Conservation (phyloP, 2,797 vertebrate species). For the Chromobotia macracanthus region DNA sequence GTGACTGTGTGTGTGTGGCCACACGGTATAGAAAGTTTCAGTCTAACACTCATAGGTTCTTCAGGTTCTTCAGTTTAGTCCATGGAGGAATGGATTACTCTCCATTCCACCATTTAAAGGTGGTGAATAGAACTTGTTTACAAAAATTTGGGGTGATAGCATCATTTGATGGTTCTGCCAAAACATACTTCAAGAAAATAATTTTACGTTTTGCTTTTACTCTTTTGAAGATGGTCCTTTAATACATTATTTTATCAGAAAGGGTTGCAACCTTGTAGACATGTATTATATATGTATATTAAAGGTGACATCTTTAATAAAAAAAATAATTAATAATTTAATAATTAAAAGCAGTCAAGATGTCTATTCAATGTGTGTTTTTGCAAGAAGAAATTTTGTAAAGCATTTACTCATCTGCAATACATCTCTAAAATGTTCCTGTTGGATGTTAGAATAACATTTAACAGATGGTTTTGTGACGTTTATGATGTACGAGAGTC, state of each 20-base stretch:
- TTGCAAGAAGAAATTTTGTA: neutral
- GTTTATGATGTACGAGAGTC: neutral
- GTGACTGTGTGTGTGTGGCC: constrained; percentile 32
- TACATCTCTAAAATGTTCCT: neutral
- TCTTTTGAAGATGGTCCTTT: too few species aligned
- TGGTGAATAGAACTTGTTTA: neutral
- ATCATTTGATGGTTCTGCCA: neutral
- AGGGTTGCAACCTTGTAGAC: too few species aligned
- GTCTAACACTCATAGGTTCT: neutral
- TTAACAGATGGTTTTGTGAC: neutral
- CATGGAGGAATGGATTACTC: neutral
- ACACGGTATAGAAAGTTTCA: constrained; percentile 11
- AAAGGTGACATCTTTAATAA: neutral
- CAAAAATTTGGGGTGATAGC: neutral
- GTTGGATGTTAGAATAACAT: neutral
- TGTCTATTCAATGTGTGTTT: too few species aligned
- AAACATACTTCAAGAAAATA: neutral
- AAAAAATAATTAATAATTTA: too few species aligned
- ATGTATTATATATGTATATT: neutral
- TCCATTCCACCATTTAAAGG: constrained; percentile 1
- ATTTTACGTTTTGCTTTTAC: neutral
- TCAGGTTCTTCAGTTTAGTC: neutral
- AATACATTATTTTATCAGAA: too few species aligned
- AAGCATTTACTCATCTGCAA: neutral
- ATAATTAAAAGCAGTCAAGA: too few species aligned